phyloP scores from a whole-genome alignment of 53 echinoderm and acorn worm genomes.

The Mesocentrotus franciscanus region DNA sequence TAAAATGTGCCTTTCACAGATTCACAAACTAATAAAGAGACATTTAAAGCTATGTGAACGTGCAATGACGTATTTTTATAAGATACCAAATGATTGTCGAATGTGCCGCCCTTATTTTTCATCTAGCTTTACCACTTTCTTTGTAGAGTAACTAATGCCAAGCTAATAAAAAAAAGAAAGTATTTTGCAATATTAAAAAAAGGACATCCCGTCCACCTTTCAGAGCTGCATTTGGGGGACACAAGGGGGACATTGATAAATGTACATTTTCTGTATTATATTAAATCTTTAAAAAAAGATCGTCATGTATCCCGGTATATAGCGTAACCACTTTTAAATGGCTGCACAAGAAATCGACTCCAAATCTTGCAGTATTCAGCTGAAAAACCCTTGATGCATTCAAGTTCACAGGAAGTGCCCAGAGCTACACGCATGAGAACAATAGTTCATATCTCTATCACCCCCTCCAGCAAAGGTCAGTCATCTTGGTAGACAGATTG shows the following conservation, averaged over 20 bases:
- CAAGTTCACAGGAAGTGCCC: constrained; percentile 35
- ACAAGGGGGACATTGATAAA: background rate
- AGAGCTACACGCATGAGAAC: constrained; percentile 14
- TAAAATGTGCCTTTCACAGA: no score
- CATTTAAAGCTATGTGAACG: no score
- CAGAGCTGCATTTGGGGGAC: no score
- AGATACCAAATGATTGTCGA: no score
- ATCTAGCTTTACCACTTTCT: no score
- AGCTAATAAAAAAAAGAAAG: no score
- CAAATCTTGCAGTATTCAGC: background rate
- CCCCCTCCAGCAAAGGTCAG: constrained; percentile 30
- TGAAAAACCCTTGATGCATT: background rate
- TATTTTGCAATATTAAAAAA: no score
- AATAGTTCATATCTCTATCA: constrained; percentile 7
- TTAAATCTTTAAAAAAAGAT: background rate
- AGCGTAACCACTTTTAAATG: background rate
- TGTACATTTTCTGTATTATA: background rate
- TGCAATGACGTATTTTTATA: no score
- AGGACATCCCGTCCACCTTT: no score
- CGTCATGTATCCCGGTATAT: background rate
- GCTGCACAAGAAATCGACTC: background rate
- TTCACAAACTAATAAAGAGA: no score
- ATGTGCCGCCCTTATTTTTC: no score
- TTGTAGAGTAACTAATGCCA: no score
- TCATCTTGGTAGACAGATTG: constrained; percentile 19